These are phyloP conservation scores for Bucorvus abyssinicus DNA, from an alignment of 2,797 vertebrate species.

Conservation along the genomic window DNA sequence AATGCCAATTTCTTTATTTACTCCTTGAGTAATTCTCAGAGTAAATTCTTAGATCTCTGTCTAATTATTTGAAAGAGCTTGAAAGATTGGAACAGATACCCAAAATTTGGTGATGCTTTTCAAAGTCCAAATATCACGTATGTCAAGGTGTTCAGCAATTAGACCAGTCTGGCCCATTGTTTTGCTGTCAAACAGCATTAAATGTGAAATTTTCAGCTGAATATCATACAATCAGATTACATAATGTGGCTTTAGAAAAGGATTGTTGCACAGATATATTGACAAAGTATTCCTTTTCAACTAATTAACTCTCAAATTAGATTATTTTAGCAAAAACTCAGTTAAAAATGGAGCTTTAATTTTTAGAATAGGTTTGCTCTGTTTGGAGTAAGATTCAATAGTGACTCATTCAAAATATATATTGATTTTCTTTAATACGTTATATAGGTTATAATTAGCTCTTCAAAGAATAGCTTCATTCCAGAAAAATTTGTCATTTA, in stretches of 20 bases:
- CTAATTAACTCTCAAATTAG: background rate
- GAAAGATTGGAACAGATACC: background rate
- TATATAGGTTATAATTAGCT: slow-evolving; percentile 59
- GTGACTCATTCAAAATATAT: slow-evolving; percentile 39
- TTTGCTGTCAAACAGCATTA: slow-evolving; percentile 1
- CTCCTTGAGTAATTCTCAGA: background rate
- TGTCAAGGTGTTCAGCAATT: slow-evolving; percentile 11
- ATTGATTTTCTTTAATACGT: slow-evolving; percentile 58
- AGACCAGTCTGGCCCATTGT: background rate
- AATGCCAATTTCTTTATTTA: background rate
- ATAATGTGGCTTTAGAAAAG: background rate
- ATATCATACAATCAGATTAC: background rate
- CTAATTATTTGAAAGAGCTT: background rate
- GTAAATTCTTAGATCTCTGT: background rate
- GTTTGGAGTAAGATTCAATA: slow-evolving; percentile 25
- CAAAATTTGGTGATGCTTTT: background rate
- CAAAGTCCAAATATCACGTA: background rate
- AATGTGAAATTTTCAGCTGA: background rate
- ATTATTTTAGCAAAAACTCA: slow-evolving; percentile 13
- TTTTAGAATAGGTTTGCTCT: slow-evolving; percentile 24
- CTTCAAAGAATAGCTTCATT: slow-evolving; percentile 42
- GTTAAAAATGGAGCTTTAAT: slow-evolving; percentile 19
- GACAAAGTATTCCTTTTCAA: background rate
- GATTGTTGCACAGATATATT: background rate
- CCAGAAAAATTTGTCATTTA: slow-evolving; percentile 61